phyloP scores from a whole-genome alignment of 1,140 invertebrate species.

The Pinna nobilis region DNA sequence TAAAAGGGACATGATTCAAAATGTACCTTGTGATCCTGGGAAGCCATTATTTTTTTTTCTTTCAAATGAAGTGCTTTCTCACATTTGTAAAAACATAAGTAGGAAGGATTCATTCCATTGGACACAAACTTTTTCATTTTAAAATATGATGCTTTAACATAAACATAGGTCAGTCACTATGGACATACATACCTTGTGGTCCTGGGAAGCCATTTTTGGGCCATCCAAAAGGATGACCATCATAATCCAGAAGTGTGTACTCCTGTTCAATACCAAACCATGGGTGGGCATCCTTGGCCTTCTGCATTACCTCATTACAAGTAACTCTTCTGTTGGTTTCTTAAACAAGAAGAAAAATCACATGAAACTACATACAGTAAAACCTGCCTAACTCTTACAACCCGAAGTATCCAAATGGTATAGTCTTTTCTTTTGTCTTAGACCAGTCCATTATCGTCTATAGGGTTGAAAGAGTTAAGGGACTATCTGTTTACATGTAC shows the following conservation, averaged over 20 bases:
- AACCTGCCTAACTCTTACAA: neutral
- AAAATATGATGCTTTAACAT: no score
- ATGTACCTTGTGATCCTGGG: no score
- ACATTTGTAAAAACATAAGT: no score
- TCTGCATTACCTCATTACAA: constrained; percentile 84
- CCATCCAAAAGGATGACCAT: constrained; percentile 95
- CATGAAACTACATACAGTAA: neutral
- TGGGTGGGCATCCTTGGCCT: constrained; percentile 85
- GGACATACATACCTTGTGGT: constrained; percentile 78
- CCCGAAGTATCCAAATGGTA: no score
- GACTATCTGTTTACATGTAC: neutral
- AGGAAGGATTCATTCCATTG: no score
- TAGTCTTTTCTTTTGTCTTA: no score
- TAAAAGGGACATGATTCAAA: no score
- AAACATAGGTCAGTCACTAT: no score
- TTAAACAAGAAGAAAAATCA: constrained; percentile 43
- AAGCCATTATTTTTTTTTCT: no score
- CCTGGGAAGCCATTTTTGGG: constrained; percentile 95
- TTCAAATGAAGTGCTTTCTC: no score
- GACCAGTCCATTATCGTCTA: no score
- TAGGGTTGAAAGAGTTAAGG: neutral
- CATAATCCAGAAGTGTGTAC: constrained; percentile 92
- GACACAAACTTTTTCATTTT: no score
- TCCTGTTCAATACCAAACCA: constrained; percentile 98
- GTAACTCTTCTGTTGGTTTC: constrained; percentile 85